These are phyloP conservation scores for Carassius gibelio DNA, from an alignment of 2,113 vertebrate species.

Conservation along the genomic window DNA sequence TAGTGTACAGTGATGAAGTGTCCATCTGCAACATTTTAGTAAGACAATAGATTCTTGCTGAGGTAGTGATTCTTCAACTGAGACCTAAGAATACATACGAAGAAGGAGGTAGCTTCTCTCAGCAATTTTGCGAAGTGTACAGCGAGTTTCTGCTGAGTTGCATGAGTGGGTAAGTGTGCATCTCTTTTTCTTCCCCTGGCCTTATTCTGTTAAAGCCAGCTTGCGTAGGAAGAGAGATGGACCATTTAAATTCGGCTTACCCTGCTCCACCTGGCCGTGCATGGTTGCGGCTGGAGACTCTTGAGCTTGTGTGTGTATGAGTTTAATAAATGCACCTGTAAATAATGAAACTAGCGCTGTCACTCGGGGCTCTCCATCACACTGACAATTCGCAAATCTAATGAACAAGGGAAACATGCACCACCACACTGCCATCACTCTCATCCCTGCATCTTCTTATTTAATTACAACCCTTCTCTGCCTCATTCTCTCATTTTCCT, in stretches of 20 bases:
- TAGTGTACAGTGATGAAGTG: constrained; percentile 33
- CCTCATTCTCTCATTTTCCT: neutral
- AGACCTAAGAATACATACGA: constrained; percentile 22
- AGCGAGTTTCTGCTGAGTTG: constrained; percentile 46
- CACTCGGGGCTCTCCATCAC: constrained; percentile 19
- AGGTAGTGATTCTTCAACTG: constrained; percentile 13
- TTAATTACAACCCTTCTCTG: constrained; percentile 14
- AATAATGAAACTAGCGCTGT: constrained; percentile 37
- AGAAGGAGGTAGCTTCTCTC: constrained; percentile 31
- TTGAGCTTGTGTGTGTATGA: neutral
- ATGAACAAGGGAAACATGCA: constrained; percentile 28
- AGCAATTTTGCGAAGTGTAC: constrained; percentile 18
- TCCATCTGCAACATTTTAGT: constrained; percentile 2
- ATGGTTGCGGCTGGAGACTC: constrained; percentile 12
- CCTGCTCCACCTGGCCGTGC: constrained; percentile 51
- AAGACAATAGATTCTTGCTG: constrained; percentile 40
- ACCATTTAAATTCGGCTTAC: constrained; percentile 55
- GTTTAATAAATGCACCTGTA: constrained; percentile 42
- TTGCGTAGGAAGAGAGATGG: constrained; percentile 55
- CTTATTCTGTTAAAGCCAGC: constrained; percentile 61
- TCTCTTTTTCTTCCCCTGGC: constrained; percentile 50
- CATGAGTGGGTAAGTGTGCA: constrained; percentile 6
- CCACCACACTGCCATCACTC: constrained; percentile 33
- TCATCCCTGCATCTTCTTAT: neutral
- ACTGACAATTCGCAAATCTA: constrained; percentile 14